These are phyloP conservation scores for Phrynosoma blainvillii DNA, from an alignment of 2,113 vertebrate genomes.

Conservation along the genomic window DNA sequence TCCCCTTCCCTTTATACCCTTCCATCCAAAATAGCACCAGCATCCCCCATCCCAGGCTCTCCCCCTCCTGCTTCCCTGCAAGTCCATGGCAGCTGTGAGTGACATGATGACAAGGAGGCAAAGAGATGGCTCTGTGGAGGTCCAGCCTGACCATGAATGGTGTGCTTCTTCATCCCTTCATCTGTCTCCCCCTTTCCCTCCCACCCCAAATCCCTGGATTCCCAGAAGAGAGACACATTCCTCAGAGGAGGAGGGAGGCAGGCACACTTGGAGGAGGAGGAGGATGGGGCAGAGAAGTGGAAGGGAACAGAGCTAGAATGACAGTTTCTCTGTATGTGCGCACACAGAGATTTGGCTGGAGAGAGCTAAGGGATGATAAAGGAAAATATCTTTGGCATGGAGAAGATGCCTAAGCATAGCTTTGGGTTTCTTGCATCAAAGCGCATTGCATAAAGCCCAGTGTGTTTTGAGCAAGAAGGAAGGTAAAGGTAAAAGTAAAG, in stretches of 20 bases:
- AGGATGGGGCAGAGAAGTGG: neutral
- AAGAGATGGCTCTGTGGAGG: neutral
- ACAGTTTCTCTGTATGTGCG: neutral
- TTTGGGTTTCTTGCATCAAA: too few species aligned
- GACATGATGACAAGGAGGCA: constrained; percentile 30
- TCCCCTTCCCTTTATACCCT: constrained; percentile 22
- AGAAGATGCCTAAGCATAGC: too few species aligned
- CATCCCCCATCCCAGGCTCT: neutral
- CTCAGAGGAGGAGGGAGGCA: neutral
- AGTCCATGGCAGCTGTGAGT: constrained; percentile 27
- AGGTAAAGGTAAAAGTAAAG: too few species aligned
- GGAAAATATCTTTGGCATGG: neutral
- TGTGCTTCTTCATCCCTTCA: neutral
- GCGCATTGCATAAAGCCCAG: neutral
- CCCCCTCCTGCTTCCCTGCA: neutral
- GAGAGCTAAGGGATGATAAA: neutral
- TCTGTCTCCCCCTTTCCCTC: neutral
- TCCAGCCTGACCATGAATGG: constrained; percentile 36
- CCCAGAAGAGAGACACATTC: constrained; percentile 17
- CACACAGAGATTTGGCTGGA: neutral
- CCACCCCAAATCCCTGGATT: neutral
- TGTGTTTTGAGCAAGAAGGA: too few species aligned
- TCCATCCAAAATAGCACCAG: constrained; percentile 25
- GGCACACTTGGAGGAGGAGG: neutral
- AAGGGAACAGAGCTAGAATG: neutral